These are phyloP conservation scores for Agonum fuliginosum DNA, from an alignment of 2,888 invertebrate species.

Conservation along the genomic window DNA sequence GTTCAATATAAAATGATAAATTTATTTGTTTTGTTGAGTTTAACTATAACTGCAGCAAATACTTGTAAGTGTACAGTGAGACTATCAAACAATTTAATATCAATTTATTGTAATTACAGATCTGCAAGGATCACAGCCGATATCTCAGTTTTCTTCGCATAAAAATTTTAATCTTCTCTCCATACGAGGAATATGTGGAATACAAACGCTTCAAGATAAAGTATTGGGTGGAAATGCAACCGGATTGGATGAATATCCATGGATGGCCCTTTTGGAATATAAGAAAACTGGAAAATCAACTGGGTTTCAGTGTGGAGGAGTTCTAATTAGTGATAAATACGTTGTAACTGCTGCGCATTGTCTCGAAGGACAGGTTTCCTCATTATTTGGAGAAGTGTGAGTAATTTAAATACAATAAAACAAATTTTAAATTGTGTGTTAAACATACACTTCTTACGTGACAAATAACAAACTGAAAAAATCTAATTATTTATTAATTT, in stretches of 20 bases:
- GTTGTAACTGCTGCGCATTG: slow-evolving; percentile 73
- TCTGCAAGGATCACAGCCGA: not conserved
- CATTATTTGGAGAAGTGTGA: slow-evolving; percentile 64
- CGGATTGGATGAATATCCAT: slow-evolving; percentile 68
- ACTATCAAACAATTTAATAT: not conserved
- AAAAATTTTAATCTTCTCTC: slow-evolving; percentile 32
- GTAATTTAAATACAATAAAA: slow-evolving; percentile 62
- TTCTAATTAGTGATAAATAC: slow-evolving; percentile 72
- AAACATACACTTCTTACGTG: too few relatives aligned
- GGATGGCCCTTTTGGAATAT: slow-evolving; percentile 68
- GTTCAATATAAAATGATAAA: not conserved
- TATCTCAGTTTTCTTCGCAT: not conserved
- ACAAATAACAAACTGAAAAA: too few relatives aligned
- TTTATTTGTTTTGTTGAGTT: not conserved
- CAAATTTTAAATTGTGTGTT: slow-evolving; percentile 42
- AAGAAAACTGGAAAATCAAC: slow-evolving; percentile 61
- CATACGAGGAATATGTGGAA: not conserved
- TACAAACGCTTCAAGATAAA: slow-evolving; percentile 2
- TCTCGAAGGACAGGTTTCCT: slow-evolving; percentile 67
- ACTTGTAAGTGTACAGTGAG: not conserved
- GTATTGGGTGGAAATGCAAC: slow-evolving; percentile 21
- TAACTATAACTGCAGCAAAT: not conserved
- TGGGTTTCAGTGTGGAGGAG: slow-evolving; percentile 70
- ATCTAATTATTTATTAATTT: slow-evolving; percentile 60
- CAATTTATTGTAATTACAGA: slow-evolving; percentile 1